Conservation (phyloP, 2,113 vertebrate species). For the Boleophthalmus pectinirostris region DNA sequence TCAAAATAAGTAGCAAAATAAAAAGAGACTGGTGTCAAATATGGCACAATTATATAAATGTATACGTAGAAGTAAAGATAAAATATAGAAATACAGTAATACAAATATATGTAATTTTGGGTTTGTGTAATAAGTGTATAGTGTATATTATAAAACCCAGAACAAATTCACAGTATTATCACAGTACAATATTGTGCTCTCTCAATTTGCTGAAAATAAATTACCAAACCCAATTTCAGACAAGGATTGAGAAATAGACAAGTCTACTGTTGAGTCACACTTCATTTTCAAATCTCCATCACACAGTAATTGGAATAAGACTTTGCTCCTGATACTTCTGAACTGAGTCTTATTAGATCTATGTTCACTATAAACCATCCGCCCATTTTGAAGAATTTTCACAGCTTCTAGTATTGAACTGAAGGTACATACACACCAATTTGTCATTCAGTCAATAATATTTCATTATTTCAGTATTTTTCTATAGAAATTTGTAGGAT, state of each 20-base stretch:
- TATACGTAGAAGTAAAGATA: too few relatives aligned
- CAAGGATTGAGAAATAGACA: not conserved
- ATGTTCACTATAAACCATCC: not conserved
- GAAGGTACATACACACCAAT: too few relatives aligned
- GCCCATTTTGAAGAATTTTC: not conserved
- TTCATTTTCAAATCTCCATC: constrained; percentile 17
- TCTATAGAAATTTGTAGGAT: too few relatives aligned
- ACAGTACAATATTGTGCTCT: not conserved
- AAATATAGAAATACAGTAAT: too few relatives aligned
- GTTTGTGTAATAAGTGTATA: not conserved
- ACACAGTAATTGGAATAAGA: not conserved
- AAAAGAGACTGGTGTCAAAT: too few relatives aligned
- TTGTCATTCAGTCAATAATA: too few relatives aligned
- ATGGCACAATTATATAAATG: too few relatives aligned
- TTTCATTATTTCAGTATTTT: too few relatives aligned
- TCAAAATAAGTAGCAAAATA: too few relatives aligned
- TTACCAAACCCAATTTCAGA: not conserved
- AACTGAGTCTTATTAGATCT: not conserved
- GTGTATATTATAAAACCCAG: not conserved
- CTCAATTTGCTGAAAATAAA: constrained; percentile 3
- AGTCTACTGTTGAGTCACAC: constrained; percentile 12
- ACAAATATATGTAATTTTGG: too few relatives aligned
- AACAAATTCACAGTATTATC: not conserved
- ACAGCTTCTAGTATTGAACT: too few relatives aligned
- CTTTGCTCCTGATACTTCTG: not conserved